These are phyloP conservation scores for Stichodactyla mertensii DNA, from an alignment of 64 coral and sea anemone genomes.

Conservation along the genomic window DNA sequence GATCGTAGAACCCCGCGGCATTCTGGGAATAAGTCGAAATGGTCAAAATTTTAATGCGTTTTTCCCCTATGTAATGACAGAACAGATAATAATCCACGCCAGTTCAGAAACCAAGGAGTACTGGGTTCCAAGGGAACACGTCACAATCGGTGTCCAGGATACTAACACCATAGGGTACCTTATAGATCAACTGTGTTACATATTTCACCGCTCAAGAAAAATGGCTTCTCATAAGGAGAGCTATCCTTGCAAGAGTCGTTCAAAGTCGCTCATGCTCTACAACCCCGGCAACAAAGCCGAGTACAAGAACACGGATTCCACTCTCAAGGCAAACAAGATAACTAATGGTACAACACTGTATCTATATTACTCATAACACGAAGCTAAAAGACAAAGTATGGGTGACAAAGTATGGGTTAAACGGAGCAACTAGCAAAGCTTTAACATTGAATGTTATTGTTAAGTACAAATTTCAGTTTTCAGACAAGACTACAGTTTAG, in stretches of 20 bases:
- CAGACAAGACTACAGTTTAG: too few relatives aligned
- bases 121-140: constrained; percentile 91
- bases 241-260: constrained; percentile 78
- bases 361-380: constrained; percentile 63
- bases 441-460: too few relatives aligned
- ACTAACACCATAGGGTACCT: constrained; percentile 69
- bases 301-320: constrained; percentile 49
- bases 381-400: background rate
- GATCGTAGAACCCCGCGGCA: too few relatives aligned
- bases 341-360: constrained; percentile 70
- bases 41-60: background rate
- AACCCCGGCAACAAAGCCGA: constrained; percentile 72
- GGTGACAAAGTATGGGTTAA: too few relatives aligned
- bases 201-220: constrained; percentile 76
- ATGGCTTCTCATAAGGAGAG: constrained; percentile 88
- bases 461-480: too few relatives aligned
- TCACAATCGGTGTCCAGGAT: constrained; percentile 71
- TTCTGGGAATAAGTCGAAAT: background rate
- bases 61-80: background rate
- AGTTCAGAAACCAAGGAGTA: constrained; percentile 92
- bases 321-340: constrained; percentile 61
- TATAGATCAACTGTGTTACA: constrained; percentile 76
- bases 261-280: constrained; percentile 71
- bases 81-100: constrained; percentile 54
- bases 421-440: background rate